Conservation (phyloP, 2,797 vertebrate species). For the Chelidonichthys spinosus region DNA sequence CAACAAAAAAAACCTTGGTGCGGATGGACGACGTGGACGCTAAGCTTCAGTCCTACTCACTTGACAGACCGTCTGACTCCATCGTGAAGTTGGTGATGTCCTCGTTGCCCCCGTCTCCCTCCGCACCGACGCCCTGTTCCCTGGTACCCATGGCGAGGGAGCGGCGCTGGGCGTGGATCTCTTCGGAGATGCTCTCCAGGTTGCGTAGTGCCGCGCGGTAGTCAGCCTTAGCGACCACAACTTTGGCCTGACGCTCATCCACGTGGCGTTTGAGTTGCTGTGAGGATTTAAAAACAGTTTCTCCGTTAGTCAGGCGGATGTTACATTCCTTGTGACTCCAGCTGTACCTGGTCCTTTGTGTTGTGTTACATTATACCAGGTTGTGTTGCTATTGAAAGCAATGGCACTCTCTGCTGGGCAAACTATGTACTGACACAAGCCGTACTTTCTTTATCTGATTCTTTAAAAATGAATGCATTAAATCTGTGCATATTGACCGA, state of each 20-base stretch:
- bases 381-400: too few relatives aligned
- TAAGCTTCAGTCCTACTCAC: slow-evolving; percentile 81
- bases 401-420: too few relatives aligned
- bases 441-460: too few relatives aligned
- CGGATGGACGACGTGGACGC: slow-evolving; percentile 1
- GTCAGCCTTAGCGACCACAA: slow-evolving; percentile 90
- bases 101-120: slow-evolving; percentile 85
- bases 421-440: too few relatives aligned
- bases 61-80: slow-evolving; percentile 90
- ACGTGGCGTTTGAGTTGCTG: slow-evolving; percentile 94
- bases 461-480: too few relatives aligned
- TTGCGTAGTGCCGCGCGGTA: slow-evolving; percentile 93
- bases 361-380: too few relatives aligned
- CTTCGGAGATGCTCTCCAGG: slow-evolving; percentile 96
- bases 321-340: too few relatives aligned
- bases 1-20: slow-evolving; percentile 10
- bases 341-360: too few relatives aligned
- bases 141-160: slow-evolving; percentile 91
- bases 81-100: slow-evolving; percentile 86
- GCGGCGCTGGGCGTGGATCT: slow-evolving; percentile 94
- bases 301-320: background rate
- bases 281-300: slow-evolving; percentile 8
- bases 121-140: slow-evolving; percentile 92
- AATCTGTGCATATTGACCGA: too few relatives aligned
- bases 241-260: slow-evolving; percentile 92